These are phyloP conservation scores for Spisula subtruncata DNA, from an alignment of 2,888 invertebrate genomes.

Conservation along the genomic window DNA sequence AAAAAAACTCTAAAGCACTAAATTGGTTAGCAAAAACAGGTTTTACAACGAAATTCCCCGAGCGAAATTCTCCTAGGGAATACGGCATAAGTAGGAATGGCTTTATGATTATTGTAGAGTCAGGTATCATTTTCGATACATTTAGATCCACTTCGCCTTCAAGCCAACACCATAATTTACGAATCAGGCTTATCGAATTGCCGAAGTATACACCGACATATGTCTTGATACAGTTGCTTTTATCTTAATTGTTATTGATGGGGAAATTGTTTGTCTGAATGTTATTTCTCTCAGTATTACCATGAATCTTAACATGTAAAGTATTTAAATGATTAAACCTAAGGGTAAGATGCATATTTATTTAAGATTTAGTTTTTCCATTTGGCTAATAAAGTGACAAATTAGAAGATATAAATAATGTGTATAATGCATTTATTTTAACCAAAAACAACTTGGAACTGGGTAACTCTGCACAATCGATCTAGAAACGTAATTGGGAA, in stretches of 20 bases:
- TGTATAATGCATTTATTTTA: too few species aligned
- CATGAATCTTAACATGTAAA: slow-evolving; percentile 2
- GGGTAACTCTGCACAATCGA: too few species aligned
- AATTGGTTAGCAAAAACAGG: too few species aligned
- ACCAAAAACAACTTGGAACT: too few species aligned
- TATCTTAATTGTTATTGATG: slow-evolving; percentile 39
- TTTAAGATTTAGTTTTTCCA: too few species aligned
- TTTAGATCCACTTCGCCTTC: slow-evolving; percentile 4
- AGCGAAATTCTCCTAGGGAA: not conserved
- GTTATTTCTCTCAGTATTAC: not conserved
- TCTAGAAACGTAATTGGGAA: too few species aligned
- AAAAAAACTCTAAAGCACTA: too few species aligned
- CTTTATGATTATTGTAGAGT: not conserved
- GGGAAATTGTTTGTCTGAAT: slow-evolving; percentile 10
- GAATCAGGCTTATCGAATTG: slow-evolving; percentile 26
- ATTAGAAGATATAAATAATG: too few species aligned
- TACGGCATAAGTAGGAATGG: not conserved
- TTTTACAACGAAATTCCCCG: too few species aligned
- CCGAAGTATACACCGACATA: slow-evolving; percentile 32
- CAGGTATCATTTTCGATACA: slow-evolving; percentile 18
- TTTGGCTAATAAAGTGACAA: too few species aligned
- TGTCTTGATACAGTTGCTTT: slow-evolving; percentile 33
- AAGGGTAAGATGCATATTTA: too few species aligned
- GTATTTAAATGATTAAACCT: not conserved
- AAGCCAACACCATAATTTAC: slow-evolving; percentile 5